Conservation (phyloP, 2,888 invertebrate species). For the Branchipolynoe longqiensis region DNA sequence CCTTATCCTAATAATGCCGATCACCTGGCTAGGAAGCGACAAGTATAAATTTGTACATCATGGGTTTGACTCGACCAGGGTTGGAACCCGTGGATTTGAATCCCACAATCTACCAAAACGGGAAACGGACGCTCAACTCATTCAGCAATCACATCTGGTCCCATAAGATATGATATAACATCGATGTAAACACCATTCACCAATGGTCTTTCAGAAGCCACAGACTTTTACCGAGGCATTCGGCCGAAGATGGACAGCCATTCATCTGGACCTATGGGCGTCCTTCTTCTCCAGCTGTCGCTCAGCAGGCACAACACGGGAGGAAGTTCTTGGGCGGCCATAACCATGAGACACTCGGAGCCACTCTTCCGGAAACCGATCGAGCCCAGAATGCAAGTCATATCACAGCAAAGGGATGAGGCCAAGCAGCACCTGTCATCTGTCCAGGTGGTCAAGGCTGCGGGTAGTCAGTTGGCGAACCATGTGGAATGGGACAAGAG, state of each 20-base stretch:
- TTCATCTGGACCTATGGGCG: conserved; percentile 5
- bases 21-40: no score
- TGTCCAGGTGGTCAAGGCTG: not conserved
- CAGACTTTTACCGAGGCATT: not conserved
- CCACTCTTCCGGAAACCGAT: not conserved
- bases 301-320: not conserved
- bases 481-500: not conserved
- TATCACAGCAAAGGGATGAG: not conserved
- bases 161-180: no score
- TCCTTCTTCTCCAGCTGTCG: not conserved
- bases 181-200: no score
- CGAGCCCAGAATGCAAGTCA: not conserved
- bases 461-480: not conserved
- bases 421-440: not conserved
- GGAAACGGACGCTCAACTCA: no score
- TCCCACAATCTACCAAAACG: no score
- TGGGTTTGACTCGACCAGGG: no score
- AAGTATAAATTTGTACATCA: no score
- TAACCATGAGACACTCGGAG: not conserved
- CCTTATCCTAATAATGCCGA: no score
- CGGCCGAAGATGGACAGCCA: not conserved
- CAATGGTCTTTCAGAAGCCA: conserved; percentile 7
- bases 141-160: no score
- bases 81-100: no score
- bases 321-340: not conserved